Conservation (phyloP, 2,113 vertebrate genomes). For the Dissostichus mawsoni region DNA sequence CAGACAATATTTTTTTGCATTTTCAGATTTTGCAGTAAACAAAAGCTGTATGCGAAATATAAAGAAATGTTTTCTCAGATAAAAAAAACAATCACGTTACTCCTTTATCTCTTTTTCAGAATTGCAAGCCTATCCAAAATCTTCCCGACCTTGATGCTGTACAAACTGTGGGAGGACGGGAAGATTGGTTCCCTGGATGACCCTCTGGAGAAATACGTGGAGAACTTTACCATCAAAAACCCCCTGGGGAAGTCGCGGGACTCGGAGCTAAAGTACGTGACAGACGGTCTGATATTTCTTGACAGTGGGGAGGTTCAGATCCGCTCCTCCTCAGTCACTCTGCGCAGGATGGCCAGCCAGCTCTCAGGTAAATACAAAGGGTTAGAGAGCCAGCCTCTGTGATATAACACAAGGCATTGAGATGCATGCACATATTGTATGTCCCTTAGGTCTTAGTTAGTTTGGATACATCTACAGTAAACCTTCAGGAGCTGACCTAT, state of each 20-base stretch:
- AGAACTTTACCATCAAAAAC: slow-evolving; percentile 92
- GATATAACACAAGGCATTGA: background rate
- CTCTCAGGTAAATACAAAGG: slow-evolving; percentile 75
- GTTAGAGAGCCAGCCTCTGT: background rate
- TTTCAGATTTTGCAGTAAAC: too few species aligned
- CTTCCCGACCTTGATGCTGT: slow-evolving; percentile 93
- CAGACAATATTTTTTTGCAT: too few species aligned
- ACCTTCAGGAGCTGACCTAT: background rate
- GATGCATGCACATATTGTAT: background rate
- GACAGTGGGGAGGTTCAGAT: slow-evolving; percentile 84
- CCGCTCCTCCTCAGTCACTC: slow-evolving; percentile 87
- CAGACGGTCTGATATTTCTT: slow-evolving; percentile 84
- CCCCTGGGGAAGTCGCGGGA: slow-evolving; percentile 85
- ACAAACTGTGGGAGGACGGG: slow-evolving; percentile 94
- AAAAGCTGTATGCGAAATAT: too few species aligned
- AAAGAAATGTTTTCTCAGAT: background rate
- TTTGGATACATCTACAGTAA: background rate
- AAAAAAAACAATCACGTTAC: background rate
- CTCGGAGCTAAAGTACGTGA: slow-evolving; percentile 82
- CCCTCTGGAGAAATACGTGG: slow-evolving; percentile 89
- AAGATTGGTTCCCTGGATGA: slow-evolving; percentile 91
- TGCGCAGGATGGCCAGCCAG: slow-evolving; percentile 95
- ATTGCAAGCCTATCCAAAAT: slow-evolving; percentile 95
- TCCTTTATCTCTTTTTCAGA: slow-evolving; percentile 71
- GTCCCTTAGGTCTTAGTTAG: background rate